These are phyloP conservation scores for Euwallacea similis DNA, from an alignment of 1,140 invertebrate species.

Conservation along the genomic window DNA sequence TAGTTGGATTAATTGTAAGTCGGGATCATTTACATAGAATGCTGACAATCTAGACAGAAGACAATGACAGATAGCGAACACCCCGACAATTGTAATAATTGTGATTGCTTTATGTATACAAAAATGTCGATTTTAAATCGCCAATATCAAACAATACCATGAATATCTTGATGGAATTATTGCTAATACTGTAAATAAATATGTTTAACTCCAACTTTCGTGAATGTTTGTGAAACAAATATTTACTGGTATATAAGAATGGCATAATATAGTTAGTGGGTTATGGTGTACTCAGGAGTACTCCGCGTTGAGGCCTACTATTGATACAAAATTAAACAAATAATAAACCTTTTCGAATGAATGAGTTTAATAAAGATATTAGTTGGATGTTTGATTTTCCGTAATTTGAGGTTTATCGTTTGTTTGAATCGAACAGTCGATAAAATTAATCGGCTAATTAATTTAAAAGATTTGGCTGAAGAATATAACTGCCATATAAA, in stretches of 20 bases:
- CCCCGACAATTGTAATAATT: too few relatives aligned
- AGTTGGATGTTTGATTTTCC: constrained; percentile 1
- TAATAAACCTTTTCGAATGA: background rate
- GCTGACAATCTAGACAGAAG: too few relatives aligned
- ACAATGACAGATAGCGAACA: too few relatives aligned
- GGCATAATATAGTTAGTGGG: constrained; percentile 24
- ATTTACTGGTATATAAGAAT: constrained; percentile 32
- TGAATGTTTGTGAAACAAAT: constrained; percentile 34
- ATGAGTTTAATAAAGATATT: background rate
- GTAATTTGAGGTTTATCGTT: constrained; percentile 4
- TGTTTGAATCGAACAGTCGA: background rate
- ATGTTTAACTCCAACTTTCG: constrained; percentile 23
- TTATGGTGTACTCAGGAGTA: constrained; percentile 14
- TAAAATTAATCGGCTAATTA: background rate
- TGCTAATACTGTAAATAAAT: constrained; percentile 37
- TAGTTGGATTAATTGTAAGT: too few relatives aligned
- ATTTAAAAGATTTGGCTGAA: background rate
- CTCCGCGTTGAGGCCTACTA: background rate
- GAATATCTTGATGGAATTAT: constrained; percentile 18
- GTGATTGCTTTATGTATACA: background rate
- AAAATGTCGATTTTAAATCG: constrained; percentile 29
- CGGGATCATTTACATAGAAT: too few relatives aligned
- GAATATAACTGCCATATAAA: too few relatives aligned
- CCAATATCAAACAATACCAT: constrained; percentile 1
- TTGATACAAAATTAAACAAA: background rate